Conservation (phyloP, 1,140 invertebrate species). For the Bombus sylvicola region DNA sequence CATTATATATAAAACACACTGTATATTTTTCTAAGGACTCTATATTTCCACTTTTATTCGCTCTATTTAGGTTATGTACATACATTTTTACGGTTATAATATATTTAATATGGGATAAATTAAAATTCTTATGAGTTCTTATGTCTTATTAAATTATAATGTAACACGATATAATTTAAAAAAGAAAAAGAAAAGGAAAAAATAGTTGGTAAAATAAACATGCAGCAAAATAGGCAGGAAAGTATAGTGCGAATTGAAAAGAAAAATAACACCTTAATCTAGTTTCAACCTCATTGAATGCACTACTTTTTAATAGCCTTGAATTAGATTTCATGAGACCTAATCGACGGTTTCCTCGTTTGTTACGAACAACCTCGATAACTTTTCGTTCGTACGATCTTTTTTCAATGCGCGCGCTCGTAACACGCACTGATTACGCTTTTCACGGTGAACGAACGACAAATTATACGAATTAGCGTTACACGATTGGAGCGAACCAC, state of each 20-base stretch:
- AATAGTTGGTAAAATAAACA: not conserved
- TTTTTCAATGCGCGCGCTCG: not conserved
- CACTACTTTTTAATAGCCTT: conserved; percentile 64
- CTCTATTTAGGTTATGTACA: not conserved
- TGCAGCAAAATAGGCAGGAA: not conserved
- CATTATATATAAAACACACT: not conserved
- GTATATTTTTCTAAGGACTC: not conserved
- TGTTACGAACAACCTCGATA: conserved; percentile 52
- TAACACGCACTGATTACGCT: conserved; percentile 42
- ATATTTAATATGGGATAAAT: not conserved
- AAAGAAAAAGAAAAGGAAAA: not conserved
- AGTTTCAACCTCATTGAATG: conserved; percentile 36
- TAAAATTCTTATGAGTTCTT: not conserved
- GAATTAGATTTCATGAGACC: conserved; percentile 58
- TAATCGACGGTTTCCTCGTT: conserved; percentile 63
- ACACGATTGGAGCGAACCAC: not conserved
- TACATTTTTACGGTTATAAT: not conserved
- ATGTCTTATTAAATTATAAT: not conserved
- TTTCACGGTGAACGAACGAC: conserved; percentile 27
- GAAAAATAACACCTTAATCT: conserved; percentile 28
- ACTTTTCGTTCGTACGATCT: conserved; percentile 49
- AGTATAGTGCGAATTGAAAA: not conserved
- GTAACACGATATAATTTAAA: not conserved
- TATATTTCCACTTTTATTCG: not conserved
- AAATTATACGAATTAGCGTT: conserved; percentile 1